These are phyloP conservation scores for Leptocoma aspasia DNA, from an alignment of 2,113 vertebrate species.

Conservation along the genomic window DNA sequence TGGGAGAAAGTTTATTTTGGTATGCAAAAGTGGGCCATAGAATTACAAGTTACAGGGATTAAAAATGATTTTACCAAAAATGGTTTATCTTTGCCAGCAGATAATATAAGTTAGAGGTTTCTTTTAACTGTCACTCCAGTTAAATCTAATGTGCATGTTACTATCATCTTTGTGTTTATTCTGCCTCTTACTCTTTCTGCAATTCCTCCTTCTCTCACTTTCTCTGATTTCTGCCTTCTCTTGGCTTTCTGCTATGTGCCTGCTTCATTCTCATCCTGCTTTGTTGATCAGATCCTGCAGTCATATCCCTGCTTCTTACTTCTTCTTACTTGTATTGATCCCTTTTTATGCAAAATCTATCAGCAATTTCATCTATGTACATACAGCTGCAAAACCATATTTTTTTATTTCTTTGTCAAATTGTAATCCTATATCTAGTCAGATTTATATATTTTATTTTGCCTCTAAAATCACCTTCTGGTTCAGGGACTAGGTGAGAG, in stretches of 20 bases:
- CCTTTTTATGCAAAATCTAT: neutral
- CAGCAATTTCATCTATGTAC: neutral
- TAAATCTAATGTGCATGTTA: neutral
- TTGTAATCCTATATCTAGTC: neutral
- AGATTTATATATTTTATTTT: neutral
- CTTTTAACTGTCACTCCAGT: neutral
- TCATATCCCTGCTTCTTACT: neutral
- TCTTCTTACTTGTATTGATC: neutral
- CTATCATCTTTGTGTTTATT: neutral
- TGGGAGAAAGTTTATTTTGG: slow-evolving; percentile 54
- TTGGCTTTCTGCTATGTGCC: neutral
- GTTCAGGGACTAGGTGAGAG: neutral
- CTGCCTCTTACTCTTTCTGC: neutral
- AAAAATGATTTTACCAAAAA: slow-evolving; percentile 32
- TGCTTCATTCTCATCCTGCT: neutral
- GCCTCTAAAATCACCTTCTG: neutral
- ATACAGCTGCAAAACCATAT: neutral
- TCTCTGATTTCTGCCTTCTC: slow-evolving; percentile 16
- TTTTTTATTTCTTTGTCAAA: neutral
- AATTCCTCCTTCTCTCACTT: slow-evolving; percentile 5
- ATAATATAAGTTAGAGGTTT: slow-evolving; percentile 13
- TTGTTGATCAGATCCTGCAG: neutral
- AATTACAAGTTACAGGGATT: slow-evolving; percentile 29
- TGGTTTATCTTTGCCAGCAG: neutral
- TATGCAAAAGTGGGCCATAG: neutral